Conservation (phyloP, 2,888 invertebrate genomes). For the Cactoblastis cactorum region DNA sequence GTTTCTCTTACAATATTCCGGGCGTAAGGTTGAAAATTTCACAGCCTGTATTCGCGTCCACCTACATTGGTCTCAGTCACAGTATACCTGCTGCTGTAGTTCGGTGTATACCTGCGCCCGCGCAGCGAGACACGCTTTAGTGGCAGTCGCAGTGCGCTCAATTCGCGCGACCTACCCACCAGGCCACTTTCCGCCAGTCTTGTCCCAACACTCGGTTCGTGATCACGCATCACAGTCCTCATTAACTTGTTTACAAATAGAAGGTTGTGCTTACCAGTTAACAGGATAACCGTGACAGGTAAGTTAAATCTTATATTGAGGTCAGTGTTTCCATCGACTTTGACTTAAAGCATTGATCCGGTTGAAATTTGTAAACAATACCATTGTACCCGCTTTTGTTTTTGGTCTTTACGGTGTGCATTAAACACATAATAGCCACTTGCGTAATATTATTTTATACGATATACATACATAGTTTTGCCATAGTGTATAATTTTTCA, state of each 20-base stretch:
- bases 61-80: too few species aligned
- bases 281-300: conserved; percentile 65
- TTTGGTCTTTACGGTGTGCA: conserved; percentile 39
- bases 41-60: too few species aligned
- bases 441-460: conserved; percentile 33
- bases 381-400: conserved; percentile 51
- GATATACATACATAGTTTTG: conserved; percentile 18
- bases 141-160: conserved; percentile 35
- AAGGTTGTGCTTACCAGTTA: conserved; percentile 49
- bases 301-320: conserved; percentile 55
- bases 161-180: conserved; percentile 43
- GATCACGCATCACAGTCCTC: conserved; percentile 41
- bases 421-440: conserved; percentile 33
- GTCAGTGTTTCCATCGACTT: conserved; percentile 45
- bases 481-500: background rate
- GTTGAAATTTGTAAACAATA: conserved; percentile 44
- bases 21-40: too few species aligned
- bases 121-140: background rate
- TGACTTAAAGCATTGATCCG: conserved; percentile 19
- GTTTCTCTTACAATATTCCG: too few species aligned
- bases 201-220: conserved; percentile 42
- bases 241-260: conserved; percentile 63
- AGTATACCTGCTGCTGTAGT: too few species aligned
- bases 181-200: conserved; percentile 44
- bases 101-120: background rate